Conservation (phyloP, 1,140 invertebrate genomes). For the Apocrypta bakeri region DNA sequence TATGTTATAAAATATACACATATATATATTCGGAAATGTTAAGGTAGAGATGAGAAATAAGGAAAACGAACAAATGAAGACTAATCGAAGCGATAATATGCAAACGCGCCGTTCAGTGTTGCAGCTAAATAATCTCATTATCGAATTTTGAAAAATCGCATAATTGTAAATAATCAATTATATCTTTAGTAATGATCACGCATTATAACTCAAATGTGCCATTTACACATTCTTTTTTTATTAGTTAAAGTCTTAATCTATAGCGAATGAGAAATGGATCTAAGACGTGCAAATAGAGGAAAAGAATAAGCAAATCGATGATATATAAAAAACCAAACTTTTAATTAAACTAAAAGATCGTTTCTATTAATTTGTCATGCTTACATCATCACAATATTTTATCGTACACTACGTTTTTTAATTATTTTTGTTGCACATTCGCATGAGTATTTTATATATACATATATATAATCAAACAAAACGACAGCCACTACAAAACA, state of each 20-base stretch:
- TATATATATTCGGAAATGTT: slow-evolving; percentile 54
- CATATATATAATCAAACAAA: neutral
- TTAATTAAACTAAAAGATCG: neutral
- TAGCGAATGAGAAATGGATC: neutral
- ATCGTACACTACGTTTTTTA: neutral
- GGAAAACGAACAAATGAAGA: slow-evolving; percentile 18
- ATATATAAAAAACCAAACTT: slow-evolving; percentile 17
- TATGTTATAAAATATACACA: slow-evolving; percentile 53
- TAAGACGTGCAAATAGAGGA: neutral
- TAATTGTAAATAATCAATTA: slow-evolving; percentile 48
- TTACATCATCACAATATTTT: neutral
- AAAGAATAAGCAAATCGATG: slow-evolving; percentile 38
- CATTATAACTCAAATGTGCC: slow-evolving; percentile 59
- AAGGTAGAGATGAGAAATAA: slow-evolving; percentile 38
- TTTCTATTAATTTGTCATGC: neutral
- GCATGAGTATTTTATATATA: slow-evolving; percentile 29
- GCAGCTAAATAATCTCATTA: slow-evolving; percentile 26
- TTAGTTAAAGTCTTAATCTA: slow-evolving; percentile 26
- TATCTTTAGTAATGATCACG: slow-evolving; percentile 16
- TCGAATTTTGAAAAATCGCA: slow-evolving; percentile 37
- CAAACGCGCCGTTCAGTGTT: neutral
- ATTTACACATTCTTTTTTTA: slow-evolving; percentile 56
- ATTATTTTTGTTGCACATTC: slow-evolving; percentile 26
- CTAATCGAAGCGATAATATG: neutral
- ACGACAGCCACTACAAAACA: neutral